Percentiles rank a stretch among this genome's conserved stretches.
Conservation (phyloP, 2,888 invertebrate genomes). For the Cataglyphis rosenhaueri region DNA sequence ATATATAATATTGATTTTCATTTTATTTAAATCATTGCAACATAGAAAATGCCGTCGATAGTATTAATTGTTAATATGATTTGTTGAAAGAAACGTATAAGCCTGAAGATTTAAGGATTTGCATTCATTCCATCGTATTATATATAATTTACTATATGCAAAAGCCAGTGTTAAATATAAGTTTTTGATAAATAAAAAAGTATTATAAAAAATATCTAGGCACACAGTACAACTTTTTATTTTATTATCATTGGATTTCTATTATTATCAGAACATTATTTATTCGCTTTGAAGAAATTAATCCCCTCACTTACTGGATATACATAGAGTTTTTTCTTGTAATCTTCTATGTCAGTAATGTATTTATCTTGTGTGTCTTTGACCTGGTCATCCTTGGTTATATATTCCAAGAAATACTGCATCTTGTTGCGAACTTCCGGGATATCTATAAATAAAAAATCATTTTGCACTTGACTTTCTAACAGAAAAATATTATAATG, state of each 20-base stretch:
- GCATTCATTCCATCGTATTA: not conserved
- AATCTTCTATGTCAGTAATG: conserved; percentile 77
- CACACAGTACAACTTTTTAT: conserved; percentile 36
- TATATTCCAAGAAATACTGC: conserved; percentile 73
- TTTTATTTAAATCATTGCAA: not conserved
- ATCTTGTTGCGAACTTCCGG: conserved; percentile 44
- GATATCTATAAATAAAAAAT: conserved; percentile 55
- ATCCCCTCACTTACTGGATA: conserved; percentile 66
- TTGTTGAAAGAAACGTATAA: not conserved
- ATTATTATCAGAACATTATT: conserved; percentile 14
- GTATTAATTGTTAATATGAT: no score
- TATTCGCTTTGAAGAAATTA: not conserved
- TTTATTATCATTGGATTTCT: conserved; percentile 14
- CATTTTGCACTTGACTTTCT: not conserved
- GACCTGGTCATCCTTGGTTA: conserved; percentile 58
- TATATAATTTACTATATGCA: not conserved
- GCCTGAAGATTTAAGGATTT: not conserved
- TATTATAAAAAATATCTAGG: conserved; percentile 42
- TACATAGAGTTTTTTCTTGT: conserved; percentile 71
- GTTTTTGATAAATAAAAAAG: conserved; percentile 44
- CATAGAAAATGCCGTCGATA: not conserved
- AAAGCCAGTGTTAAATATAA: conserved; percentile 22
- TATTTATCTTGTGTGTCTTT: conserved; percentile 67
- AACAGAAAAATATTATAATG: not conserved
- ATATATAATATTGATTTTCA: not conserved